Base-by-base conservation (phyloP, 1,140 invertebrate species). In the Caerostris darwini region DNA sequence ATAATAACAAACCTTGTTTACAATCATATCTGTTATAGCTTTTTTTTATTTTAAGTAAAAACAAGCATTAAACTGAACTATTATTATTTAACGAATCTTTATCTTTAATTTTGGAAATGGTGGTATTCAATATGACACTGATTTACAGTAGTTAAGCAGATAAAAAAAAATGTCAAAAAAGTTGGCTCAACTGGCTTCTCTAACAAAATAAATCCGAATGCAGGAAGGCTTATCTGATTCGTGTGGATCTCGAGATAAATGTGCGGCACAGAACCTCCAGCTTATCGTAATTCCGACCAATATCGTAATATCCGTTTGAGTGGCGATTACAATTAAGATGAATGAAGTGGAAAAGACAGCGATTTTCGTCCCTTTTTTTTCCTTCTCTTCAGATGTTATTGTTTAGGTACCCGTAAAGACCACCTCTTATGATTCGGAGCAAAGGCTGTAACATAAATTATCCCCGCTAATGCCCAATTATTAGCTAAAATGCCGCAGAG, bases 281-380 rank as follows among this genome's bases (percentile, higher is more conserved):
- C 69, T 71, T 71, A 71, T 71, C 69, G 69, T 71, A 71, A 71
- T 71, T 71, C 69, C 69, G 10, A 7, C 69, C 69, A 71, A 71
- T 71, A 71, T 71, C 69, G 69, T 71, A 71, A 71, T 71, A 71
- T 71, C 69, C 69, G 69, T 71, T 71, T 19, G 34, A 71, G 69
- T 19, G 69, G 50, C 69, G 19, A 71, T 71, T 71, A 71, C 69
- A 71, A 71, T 71, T 71, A 71, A 71, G 69, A 71, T 71, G 69
- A 71, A 71, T 71, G 69, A 71, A 71, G 69, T 71, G 69, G 69
- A 71, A 71, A 71, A 10, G 69, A 71, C 69, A 71, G 19, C 69
- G 69, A 71, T 71, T 50, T n/a, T 34, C 19, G 7, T 3, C 50
- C 34, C 50, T 34, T 71, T 71, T 71, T 34, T 19, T 3, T 71